Conservation (phyloP, 2,888 invertebrate species). For the Cerastis leucographa region DNA sequence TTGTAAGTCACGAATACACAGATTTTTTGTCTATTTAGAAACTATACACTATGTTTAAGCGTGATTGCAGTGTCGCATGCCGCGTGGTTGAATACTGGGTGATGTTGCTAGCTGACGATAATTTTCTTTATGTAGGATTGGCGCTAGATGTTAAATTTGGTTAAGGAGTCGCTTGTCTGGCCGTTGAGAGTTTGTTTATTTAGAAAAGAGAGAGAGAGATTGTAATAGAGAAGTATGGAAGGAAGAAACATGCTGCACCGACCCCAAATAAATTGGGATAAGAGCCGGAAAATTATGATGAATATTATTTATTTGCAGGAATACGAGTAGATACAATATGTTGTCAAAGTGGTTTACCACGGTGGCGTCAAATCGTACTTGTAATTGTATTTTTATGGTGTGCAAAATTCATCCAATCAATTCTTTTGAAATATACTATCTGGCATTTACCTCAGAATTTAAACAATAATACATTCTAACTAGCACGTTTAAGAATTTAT, state of each 20-base stretch:
- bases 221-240: too few species aligned
- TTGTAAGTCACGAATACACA: constrained; percentile 40
- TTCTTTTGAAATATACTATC: not conserved
- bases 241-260: too few species aligned
- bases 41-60: constrained; percentile 28
- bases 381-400: too few species aligned
- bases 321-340: not conserved
- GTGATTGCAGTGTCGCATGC: constrained; percentile 8
- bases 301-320: not conserved
- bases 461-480: not conserved
- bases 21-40: constrained; percentile 15
- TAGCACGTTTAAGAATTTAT: too few species aligned
- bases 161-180: not conserved
- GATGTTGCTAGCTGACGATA: constrained; percentile 28
- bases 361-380: too few species aligned
- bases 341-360: not conserved
- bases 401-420: not conserved
- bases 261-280: too few species aligned
- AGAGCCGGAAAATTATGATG: too few species aligned
- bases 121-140: constrained; percentile 12
- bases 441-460: not conserved
- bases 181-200: not conserved
- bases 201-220: too few species aligned
- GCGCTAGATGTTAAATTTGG: not conserved
- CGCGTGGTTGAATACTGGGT: constrained; percentile 9